These are phyloP conservation scores for Microchirus variegatus DNA, from an alignment of 2,797 vertebrate genomes.

Conservation along the genomic window DNA sequence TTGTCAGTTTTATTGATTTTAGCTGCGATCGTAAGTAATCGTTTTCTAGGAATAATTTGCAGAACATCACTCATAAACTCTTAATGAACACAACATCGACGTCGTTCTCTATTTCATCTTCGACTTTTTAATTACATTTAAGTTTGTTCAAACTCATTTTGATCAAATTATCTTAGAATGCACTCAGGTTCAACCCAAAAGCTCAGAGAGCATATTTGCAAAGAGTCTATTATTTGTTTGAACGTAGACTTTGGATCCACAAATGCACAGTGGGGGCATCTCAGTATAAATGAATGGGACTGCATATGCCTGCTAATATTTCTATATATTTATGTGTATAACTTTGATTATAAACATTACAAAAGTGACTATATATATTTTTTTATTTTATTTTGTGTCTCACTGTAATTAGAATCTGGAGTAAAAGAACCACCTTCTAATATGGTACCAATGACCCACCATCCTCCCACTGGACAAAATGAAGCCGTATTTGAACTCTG, in stretches of 20 bases:
- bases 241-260: conserved; percentile 74
- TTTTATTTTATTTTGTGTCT: too few relatives aligned
- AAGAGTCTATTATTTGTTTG: conserved; percentile 69
- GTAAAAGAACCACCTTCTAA: too few relatives aligned
- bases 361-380: too few relatives aligned
- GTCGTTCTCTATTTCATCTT: neutral
- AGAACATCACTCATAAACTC: neutral
- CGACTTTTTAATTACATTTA: neutral
- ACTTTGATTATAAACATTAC: too few relatives aligned
- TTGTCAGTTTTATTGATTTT: conserved; percentile 53
- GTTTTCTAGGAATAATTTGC: neutral
- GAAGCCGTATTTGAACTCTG: too few relatives aligned
- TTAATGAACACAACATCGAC: conserved; percentile 2
- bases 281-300: conserved; percentile 21
- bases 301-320: too few relatives aligned
- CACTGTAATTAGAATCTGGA: neutral
- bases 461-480: too few relatives aligned
- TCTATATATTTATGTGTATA: too few relatives aligned
- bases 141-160: neutral
- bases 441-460: too few relatives aligned
- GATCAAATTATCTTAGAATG: neutral
- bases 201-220: conserved; percentile 72
- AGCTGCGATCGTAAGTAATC: neutral
- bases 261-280: conserved; percentile 17
- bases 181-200: conserved; percentile 2